These are phyloP conservation scores for Solea senegalensis DNA, from an alignment of 2,113 vertebrate genomes.

Conservation along the genomic window DNA sequence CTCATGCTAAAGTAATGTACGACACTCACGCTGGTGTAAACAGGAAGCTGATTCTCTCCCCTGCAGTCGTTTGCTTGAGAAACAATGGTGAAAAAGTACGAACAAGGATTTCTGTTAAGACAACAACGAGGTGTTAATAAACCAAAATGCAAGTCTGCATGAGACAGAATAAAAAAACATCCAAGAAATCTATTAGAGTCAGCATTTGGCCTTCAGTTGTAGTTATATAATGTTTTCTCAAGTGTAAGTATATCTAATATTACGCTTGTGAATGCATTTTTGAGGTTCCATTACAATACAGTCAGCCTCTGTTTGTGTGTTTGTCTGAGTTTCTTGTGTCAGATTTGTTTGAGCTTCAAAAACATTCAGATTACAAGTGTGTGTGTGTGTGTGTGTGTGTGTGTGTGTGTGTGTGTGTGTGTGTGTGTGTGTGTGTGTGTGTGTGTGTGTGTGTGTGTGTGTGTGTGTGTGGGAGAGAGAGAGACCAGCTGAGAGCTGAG, in stretches of 20 bases:
- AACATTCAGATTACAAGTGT: slow-evolving; percentile 15
- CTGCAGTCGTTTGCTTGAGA: too few relatives aligned
- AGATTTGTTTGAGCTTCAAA: slow-evolving; percentile 18
- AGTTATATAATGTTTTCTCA: too few relatives aligned
- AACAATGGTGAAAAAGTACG: too few relatives aligned
- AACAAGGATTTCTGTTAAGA: too few relatives aligned
- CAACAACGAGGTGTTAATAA: too few relatives aligned
- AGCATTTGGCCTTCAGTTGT: not conserved
- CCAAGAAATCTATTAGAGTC: not conserved
- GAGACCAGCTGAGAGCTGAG: slow-evolving; percentile 44
- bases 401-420: slow-evolving; percentile 5
- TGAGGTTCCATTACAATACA: not conserved
- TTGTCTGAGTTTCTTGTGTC: slow-evolving; percentile 13
- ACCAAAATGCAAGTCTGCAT: too few relatives aligned
- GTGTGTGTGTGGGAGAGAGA: slow-evolving; percentile 5
- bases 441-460: slow-evolving; percentile 15
- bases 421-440: slow-evolving; percentile 7
- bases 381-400: slow-evolving; percentile 7
- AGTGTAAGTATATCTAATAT: not conserved
- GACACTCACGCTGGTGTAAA: too few relatives aligned
- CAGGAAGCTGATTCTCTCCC: too few relatives aligned
- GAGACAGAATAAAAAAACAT: not conserved
- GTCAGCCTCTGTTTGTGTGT: not conserved
- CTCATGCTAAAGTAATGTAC: not conserved
- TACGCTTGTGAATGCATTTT: not conserved